These are phyloP conservation scores for Porites rus DNA, from an alignment of 92 coral and sea anemone species.

Conservation along the genomic window DNA sequence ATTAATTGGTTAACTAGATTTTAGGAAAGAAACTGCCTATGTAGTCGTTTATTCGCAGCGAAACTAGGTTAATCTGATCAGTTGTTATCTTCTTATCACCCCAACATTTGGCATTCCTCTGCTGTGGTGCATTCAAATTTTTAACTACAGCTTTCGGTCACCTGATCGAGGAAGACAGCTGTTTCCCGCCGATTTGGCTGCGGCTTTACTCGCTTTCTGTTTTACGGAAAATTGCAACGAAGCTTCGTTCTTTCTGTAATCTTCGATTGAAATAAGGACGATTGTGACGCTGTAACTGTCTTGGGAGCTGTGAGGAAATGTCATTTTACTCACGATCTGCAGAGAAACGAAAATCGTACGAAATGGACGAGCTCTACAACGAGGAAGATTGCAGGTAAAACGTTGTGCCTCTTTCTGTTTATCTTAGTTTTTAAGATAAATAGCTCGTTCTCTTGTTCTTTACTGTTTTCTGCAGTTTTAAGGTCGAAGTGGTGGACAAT, in stretches of 20 bases:
- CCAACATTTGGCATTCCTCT: constrained; percentile 78
- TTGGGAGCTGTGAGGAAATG: constrained; percentile 35
- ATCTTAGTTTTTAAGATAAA: neutral
- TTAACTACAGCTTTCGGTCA: constrained; percentile 79
- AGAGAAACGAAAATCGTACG: constrained; percentile 57
- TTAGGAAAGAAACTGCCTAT: no score
- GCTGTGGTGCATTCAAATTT: constrained; percentile 96
- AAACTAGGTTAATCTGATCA: neutral
- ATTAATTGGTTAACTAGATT: no score
- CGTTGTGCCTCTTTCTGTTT: neutral
- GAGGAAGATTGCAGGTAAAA: constrained; percentile 71
- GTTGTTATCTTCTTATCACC: constrained; percentile 58
- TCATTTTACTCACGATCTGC: constrained; percentile 46
- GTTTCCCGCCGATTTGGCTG: constrained; percentile 96
- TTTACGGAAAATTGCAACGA: constrained; percentile 50
- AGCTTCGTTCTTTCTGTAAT: neutral
- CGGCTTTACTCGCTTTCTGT: constrained; percentile 16
- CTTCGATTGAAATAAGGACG: constrained; percentile 1
- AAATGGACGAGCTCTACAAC: constrained; percentile 56
- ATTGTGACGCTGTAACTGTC: neutral
- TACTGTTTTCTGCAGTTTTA: constrained; percentile 12
- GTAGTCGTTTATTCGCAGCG: neutral
- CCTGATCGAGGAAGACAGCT: constrained; percentile 95
- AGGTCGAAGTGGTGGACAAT: constrained; percentile 51
- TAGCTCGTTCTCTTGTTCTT: neutral